phyloP scores from a whole-genome alignment of 2,797 vertebrate species.

The Merluccius polli region DNA sequence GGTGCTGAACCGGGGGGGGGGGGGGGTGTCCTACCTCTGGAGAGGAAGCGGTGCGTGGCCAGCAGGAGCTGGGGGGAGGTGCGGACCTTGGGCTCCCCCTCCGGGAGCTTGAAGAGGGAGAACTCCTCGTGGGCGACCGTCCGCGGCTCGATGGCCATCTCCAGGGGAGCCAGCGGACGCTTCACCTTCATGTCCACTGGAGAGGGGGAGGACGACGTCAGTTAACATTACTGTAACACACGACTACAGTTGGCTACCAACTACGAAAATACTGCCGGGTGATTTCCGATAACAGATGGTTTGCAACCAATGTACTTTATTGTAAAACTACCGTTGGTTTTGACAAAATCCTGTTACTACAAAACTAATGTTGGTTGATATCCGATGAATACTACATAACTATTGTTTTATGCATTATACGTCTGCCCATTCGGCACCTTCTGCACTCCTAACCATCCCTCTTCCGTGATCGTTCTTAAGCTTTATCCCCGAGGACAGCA shows the following conservation, averaged over 20 bases:
- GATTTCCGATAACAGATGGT: background rate
- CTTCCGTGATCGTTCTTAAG: too few relatives aligned
- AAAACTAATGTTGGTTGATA: too few relatives aligned
- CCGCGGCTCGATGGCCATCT: conserved; percentile 70
- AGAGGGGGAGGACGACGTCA: background rate
- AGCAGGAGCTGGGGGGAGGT: conserved; percentile 89
- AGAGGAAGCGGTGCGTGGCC: conserved; percentile 89
- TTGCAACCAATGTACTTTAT: background rate
- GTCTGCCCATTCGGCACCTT: too few relatives aligned
- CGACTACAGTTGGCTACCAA: background rate
- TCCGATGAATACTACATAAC: too few relatives aligned
- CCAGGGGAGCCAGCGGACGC: conserved; percentile 71
- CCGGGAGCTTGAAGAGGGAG: conserved; percentile 82
- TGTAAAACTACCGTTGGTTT: background rate
- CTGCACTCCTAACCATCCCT: too few relatives aligned
- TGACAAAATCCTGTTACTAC: too few relatives aligned
- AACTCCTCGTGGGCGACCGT: conserved; percentile 78
- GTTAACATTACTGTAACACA: background rate
- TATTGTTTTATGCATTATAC: too few relatives aligned
- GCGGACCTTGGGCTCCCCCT: conserved; percentile 80
- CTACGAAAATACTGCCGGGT: too few relatives aligned
- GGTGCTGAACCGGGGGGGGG: too few relatives aligned
- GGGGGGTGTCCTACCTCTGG: conserved; percentile 71
- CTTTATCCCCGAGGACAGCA: too few relatives aligned
- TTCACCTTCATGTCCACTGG: conserved; percentile 78